A percentile compares a stretch with the other conserved stretches of the same genome.
Conservation (phyloP, 1,140 invertebrate genomes). For the Lordiphosa collinella region DNA sequence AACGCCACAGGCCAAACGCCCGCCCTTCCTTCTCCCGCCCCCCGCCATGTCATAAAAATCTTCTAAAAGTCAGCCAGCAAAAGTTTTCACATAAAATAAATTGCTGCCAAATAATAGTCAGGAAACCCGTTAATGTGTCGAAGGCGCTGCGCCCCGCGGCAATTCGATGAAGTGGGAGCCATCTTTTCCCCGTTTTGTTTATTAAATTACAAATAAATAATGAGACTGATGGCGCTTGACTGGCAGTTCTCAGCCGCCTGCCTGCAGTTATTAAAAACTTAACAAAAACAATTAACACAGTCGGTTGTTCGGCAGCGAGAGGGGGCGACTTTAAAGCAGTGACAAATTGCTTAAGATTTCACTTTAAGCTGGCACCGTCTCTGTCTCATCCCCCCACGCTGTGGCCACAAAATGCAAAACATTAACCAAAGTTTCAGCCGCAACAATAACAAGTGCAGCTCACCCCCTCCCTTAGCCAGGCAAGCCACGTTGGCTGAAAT, state of each 20-base stretch:
- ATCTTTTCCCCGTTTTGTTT: constrained; percentile 51
- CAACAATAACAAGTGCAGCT: constrained; percentile 66
- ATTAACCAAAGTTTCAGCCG: constrained; percentile 68
- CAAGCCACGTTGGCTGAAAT: constrained; percentile 28
- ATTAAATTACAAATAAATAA: constrained; percentile 79
- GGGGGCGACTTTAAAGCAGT: constrained; percentile 44
- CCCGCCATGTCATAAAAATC: constrained; percentile 59
- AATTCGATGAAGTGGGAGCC: constrained; percentile 33
- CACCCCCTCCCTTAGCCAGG: neutral
- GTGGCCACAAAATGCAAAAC: constrained; percentile 41
- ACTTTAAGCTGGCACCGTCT: constrained; percentile 36
- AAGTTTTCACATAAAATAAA: constrained; percentile 77
- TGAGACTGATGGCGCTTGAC: constrained; percentile 72
- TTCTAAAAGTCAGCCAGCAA: constrained; percentile 35
- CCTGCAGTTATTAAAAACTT: constrained; percentile 73
- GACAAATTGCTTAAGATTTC: constrained; percentile 63
- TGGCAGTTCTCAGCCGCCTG: constrained; percentile 26
- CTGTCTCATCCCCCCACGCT: neutral
- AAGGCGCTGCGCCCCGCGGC: constrained; percentile 34
- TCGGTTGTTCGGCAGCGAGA: constrained; percentile 9
- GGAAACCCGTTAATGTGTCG: constrained; percentile 53
- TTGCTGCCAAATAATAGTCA: constrained; percentile 66
- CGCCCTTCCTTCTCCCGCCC: neutral
- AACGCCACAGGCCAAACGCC: too few relatives aligned
- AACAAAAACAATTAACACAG: constrained; percentile 75